phyloP scores from a whole-genome alignment of 2,113 vertebrate genomes.

The Charina bottae region DNA sequence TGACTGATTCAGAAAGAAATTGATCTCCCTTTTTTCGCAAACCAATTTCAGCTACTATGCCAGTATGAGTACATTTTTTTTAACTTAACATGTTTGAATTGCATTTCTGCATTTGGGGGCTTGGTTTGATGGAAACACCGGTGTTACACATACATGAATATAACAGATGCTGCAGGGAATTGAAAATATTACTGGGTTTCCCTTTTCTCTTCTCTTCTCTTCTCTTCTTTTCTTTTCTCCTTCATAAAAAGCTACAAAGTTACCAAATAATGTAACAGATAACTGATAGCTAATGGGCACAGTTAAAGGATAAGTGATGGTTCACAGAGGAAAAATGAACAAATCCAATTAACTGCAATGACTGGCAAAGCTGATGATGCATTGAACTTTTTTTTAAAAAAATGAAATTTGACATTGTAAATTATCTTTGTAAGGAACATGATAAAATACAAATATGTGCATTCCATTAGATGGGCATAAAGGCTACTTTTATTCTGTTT shows the following conservation, averaged over 20 bases:
- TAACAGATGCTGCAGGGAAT: neutral
- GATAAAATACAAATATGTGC: slow-evolving; percentile 22
- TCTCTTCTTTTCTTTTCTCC: neutral
- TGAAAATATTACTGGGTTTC: neutral
- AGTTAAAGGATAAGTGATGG: neutral
- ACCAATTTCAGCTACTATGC: neutral
- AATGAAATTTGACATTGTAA: neutral
- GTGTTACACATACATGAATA: neutral
- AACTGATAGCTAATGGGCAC: neutral
- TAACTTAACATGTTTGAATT: neutral
- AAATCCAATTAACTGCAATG: slow-evolving; percentile 11
- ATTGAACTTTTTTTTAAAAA: neutral
- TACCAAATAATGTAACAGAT: neutral
- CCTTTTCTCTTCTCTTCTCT: neutral
- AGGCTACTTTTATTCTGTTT: slow-evolving; percentile 14
- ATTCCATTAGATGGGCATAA: neutral
- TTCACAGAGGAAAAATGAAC: neutral
- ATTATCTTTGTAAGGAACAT: slow-evolving; percentile 19
- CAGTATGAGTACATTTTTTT: neutral
- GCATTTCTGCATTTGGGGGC: neutral
- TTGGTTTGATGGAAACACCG: neutral
- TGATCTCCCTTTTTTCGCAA: neutral
- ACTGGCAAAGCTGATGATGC: neutral
- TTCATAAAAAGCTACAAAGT: slow-evolving; percentile 11
- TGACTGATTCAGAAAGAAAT: neutral